Percentiles rank a stretch among this genome's conserved stretches.
Evolutionary conservation across 1,140 invertebrate species (phyloP).

Genomic region (Orchestia grillus): DNA sequence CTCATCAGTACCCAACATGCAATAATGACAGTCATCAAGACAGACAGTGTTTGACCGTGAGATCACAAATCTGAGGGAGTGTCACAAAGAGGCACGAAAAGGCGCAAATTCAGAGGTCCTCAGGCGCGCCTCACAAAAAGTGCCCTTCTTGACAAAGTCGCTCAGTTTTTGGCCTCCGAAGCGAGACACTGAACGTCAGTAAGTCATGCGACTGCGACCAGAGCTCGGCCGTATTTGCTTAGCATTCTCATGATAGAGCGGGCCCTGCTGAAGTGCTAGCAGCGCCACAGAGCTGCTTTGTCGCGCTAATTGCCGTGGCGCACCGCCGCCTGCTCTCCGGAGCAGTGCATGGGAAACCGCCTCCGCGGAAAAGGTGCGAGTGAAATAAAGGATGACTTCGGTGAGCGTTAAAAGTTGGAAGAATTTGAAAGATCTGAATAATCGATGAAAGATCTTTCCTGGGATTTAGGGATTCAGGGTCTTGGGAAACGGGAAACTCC

Average conservation of each 20-base stretch:
- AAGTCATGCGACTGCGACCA: background rate
- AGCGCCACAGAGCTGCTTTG: background rate
- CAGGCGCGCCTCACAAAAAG: background rate
- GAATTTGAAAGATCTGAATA: too few relatives aligned
- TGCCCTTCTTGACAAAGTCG: background rate
- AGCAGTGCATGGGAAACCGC: background rate
- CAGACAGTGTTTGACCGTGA: constrained; percentile 20
- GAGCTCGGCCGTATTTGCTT: constrained; percentile 14
- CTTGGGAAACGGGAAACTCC: too few relatives aligned
- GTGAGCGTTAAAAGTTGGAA: background rate
- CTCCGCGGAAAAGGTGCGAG: background rate
- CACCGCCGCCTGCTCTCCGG: background rate
- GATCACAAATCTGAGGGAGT: constrained; percentile 33
- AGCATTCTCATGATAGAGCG: constrained; percentile 46
- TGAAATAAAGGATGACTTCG: background rate
- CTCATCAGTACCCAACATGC: background rate
- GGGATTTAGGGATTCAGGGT: too few relatives aligned
- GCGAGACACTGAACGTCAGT: background rate
- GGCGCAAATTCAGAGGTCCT: constrained; percentile 16
- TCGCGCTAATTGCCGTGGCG: constrained; percentile 24
- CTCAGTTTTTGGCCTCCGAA: background rate
- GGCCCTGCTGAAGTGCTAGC: background rate
- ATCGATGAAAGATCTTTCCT: too few relatives aligned
- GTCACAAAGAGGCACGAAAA: constrained; percentile 29
- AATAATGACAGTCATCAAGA: constrained; percentile 27